phyloP scores from a whole-genome alignment of 2,113 vertebrate species.

The Gavialis gangeticus region DNA sequence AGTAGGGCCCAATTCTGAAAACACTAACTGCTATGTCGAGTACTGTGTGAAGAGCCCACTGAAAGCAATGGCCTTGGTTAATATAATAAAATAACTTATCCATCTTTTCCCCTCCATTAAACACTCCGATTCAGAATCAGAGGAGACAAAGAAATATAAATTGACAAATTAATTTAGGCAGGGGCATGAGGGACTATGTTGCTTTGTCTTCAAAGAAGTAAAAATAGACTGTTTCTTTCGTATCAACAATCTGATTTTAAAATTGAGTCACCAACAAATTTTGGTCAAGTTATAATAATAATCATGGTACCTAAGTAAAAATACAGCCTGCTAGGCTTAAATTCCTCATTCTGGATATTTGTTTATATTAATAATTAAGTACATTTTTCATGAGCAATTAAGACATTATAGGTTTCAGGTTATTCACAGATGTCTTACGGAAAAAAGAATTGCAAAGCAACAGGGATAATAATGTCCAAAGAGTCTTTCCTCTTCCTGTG shows the following conservation, averaged over 20 bases:
- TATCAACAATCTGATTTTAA: neutral
- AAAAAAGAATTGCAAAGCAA: conserved; percentile 40
- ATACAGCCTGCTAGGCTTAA: neutral
- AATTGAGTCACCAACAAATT: conserved; percentile 12
- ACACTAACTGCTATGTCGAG: neutral
- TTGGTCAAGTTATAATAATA: conserved; percentile 46
- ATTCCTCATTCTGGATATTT: conserved; percentile 33
- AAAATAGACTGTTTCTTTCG: neutral
- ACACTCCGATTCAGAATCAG: neutral
- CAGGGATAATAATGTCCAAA: conserved; percentile 18
- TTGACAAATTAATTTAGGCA: neutral
- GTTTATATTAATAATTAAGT: conserved; percentile 62
- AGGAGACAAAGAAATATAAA: neutral
- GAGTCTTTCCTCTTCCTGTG: conserved; percentile 32
- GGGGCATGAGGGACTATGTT: neutral
- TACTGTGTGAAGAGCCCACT: neutral
- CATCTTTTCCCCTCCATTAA: conserved; percentile 13
- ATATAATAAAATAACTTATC: neutral
- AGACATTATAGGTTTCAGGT: conserved; percentile 52
- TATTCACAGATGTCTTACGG: conserved; percentile 38
- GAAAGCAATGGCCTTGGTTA: neutral
- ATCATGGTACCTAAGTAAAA: conserved; percentile 36
- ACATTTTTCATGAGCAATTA: conserved; percentile 62
- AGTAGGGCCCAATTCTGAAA: neutral
- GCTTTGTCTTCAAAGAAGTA: neutral